Evolutionary conservation across 2,888 invertebrate genomes (phyloP).

Genomic region (Orchesella flavescens): DNA sequence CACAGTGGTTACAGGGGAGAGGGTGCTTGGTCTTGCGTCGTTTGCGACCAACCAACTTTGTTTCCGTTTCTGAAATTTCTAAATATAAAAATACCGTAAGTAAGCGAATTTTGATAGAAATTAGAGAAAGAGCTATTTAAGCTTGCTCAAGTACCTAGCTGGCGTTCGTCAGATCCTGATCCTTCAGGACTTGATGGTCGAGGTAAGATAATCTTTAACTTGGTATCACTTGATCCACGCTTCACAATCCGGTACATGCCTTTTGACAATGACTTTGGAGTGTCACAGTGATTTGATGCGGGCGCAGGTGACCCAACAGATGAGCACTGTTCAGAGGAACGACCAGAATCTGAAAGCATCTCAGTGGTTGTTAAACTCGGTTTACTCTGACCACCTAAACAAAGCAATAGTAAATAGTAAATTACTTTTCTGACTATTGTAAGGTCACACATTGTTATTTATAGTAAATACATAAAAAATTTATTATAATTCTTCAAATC

Average conservation of each 20-base stretch:
- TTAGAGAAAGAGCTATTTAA: too few species aligned
- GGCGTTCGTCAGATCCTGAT: not conserved
- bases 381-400: too few species aligned
- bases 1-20: conserved; percentile 45
- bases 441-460: too few species aligned
- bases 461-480: too few species aligned
- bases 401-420: too few species aligned
- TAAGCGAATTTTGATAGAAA: too few species aligned
- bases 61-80: not conserved
- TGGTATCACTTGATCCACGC: not conserved
- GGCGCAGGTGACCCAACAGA: not conserved
- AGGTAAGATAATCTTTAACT: not conserved
- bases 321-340: not conserved
- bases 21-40: conserved; percentile 45
- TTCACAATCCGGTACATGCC: not conserved
- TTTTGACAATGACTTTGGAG: not conserved
- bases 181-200: not conserved
- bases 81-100: not conserved
- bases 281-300: not conserved
- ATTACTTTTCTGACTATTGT: too few species aligned
- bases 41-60: conserved; percentile 29
- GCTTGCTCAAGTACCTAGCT: too few species aligned
- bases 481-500: too few species aligned
- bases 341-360: not conserved
- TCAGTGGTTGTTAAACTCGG: too few species aligned